Percentiles rank a stretch among this genome's conserved stretches.
Conservation (phyloP, 2,888 invertebrate genomes). For the Pyrgus malvae region DNA sequence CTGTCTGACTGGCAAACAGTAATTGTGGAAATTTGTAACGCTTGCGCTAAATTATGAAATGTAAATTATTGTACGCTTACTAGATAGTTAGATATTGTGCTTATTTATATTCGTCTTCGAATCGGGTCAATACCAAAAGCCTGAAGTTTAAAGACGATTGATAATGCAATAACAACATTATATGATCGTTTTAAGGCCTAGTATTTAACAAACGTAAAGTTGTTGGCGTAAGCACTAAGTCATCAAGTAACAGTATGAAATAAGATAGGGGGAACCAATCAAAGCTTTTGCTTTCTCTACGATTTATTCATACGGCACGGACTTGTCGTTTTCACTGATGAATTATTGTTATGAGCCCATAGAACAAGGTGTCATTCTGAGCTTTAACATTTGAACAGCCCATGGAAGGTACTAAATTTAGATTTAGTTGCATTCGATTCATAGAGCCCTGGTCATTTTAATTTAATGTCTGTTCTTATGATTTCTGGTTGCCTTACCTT, state of each 20-base stretch:
- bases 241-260: constrained; percentile 24
- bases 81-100: too few relatives aligned
- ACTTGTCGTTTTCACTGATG: constrained; percentile 28
- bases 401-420: constrained; percentile 4
- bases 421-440: not conserved
- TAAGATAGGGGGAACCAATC: constrained; percentile 24
- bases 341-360: constrained; percentile 22
- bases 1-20: constrained; percentile 39
- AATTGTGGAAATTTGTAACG: constrained; percentile 38
- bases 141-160: too few relatives aligned
- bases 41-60: constrained; percentile 29
- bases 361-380: constrained; percentile 23
- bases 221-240: not conserved
- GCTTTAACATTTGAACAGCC: constrained; percentile 5
- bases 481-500: too few relatives aligned
- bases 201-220: not conserved
- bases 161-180: too few relatives aligned
- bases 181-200: too few relatives aligned
- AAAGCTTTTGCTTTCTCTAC: constrained; percentile 25
- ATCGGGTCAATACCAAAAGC: too few relatives aligned
- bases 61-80: not conserved
- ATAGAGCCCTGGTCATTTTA: not conserved
- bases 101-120: too few relatives aligned
- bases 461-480: not conserved
- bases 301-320: constrained; percentile 28